Evolutionary conservation across 2,797 vertebrate species (phyloP).

Genomic region (Anguilla megastoma): DNA sequence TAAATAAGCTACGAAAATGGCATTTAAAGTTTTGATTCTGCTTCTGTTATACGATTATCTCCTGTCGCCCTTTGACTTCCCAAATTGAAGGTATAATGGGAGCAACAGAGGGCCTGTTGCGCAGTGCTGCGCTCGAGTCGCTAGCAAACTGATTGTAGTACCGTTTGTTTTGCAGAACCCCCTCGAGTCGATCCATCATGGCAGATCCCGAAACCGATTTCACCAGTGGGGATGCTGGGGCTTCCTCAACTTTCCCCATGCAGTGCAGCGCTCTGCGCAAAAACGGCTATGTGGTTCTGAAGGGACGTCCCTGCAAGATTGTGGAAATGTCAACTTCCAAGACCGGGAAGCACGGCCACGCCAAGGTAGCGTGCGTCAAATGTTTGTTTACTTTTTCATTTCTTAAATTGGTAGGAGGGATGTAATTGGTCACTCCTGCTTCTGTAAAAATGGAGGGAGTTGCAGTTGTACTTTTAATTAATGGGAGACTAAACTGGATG

Average conservation of each 20-base stretch:
- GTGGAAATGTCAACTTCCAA: constrained; percentile 87
- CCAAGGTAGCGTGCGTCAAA: constrained; percentile 69
- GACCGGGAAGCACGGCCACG: constrained; percentile 83
- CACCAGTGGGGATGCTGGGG: constrained; percentile 80
- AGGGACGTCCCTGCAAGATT: constrained; percentile 83
- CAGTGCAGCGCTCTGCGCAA: constrained; percentile 85
- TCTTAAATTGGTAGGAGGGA: no score
- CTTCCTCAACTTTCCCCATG: constrained; percentile 80
- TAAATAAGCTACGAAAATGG: no score
- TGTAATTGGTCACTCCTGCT: background rate
- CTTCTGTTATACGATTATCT: no score
- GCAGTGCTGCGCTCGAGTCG: background rate
- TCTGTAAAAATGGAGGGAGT: background rate
- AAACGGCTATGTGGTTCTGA: constrained; percentile 83
- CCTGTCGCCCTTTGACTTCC: background rate
- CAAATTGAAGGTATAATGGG: no score
- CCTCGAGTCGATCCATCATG: constrained; percentile 57
- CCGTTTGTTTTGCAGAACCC: constrained; percentile 31
- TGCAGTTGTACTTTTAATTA: background rate
- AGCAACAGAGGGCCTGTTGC: background rate
- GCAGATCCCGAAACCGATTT: constrained; percentile 76
- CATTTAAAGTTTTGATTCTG: no score
- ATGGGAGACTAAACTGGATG: background rate
- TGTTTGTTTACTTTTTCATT: background rate
- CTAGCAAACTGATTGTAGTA: background rate